Conservation (phyloP, 1,140 invertebrate genomes). For the Drosophila sp. region DNA sequence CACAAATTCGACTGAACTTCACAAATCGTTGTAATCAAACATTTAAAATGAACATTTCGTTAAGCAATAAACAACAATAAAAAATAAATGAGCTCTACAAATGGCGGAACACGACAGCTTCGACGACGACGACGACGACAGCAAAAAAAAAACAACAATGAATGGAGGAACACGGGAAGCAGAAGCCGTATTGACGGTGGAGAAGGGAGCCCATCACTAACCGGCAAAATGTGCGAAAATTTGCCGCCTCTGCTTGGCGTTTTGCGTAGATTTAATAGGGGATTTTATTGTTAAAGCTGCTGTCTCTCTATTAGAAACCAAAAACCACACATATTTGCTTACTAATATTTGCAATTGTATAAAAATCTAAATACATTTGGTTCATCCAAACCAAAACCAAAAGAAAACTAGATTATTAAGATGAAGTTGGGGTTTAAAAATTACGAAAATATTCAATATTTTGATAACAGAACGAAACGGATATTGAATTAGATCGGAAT, state of each 20-base stretch:
- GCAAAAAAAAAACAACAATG: conserved; percentile 20
- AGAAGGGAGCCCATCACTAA: conserved; percentile 21
- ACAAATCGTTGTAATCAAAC: conserved; percentile 82
- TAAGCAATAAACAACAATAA: conserved; percentile 81
- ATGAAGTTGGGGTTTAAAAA: too few species aligned
- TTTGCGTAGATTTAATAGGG: conserved; percentile 20
- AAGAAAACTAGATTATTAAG: background rate
- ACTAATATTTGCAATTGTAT: too few species aligned
- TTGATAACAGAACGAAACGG: too few species aligned
- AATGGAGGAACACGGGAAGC: background rate
- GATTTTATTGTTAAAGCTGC: conserved; percentile 48
- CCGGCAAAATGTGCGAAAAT: conserved; percentile 69
- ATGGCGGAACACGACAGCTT: conserved; percentile 70
- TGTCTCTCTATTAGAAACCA: conserved; percentile 23
- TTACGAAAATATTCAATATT: too few species aligned
- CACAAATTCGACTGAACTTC: conserved; percentile 81
- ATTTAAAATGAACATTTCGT: conserved; percentile 79
- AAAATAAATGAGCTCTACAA: conserved; percentile 78
- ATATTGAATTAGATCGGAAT: background rate
- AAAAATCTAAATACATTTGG: background rate
- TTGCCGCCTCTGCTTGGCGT: conserved; percentile 49
- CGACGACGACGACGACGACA: conserved; percentile 11
- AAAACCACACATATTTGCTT: background rate
- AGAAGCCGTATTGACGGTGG: conserved; percentile 19
- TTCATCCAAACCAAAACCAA: background rate